These are phyloP conservation scores for Hormaphis cornu DNA, from an alignment of 1,140 invertebrate genomes.

Conservation along the genomic window DNA sequence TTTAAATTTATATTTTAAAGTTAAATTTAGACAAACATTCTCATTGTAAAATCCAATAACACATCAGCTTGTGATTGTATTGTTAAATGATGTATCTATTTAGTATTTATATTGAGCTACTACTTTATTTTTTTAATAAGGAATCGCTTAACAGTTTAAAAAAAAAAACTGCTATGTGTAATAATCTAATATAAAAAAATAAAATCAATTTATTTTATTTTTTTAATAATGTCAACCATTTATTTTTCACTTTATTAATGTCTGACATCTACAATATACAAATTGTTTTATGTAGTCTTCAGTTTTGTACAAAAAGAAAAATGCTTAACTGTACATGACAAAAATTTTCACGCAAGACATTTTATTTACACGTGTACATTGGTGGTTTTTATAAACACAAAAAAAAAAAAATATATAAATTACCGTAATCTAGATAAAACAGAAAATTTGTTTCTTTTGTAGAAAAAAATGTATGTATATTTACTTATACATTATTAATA, in stretches of 20 bases:
- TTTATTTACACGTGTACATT: conserved; percentile 26
- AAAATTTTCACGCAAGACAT: conserved; percentile 15
- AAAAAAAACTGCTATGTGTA: not conserved
- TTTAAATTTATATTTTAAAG: not conserved
- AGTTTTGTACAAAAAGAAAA: conserved; percentile 28
- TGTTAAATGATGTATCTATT: too few species aligned
- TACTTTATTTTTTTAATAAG: too few species aligned
- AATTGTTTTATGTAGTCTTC: conserved; percentile 32
- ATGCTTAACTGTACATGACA: conserved; percentile 24
- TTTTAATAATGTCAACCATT: conserved; percentile 28
- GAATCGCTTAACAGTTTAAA: too few species aligned
- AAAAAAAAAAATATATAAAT: conserved; percentile 4
- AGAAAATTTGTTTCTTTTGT: conserved; percentile 13
- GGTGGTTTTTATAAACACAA: conserved; percentile 13
- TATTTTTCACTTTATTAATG: conserved; percentile 24
- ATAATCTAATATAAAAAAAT: not conserved
- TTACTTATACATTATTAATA: not conserved
- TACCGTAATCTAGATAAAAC: conserved; percentile 22
- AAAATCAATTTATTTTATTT: not conserved
- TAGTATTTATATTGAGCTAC: too few species aligned
- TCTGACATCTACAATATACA: conserved; percentile 30
- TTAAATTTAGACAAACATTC: too few species aligned
- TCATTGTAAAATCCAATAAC: too few species aligned
- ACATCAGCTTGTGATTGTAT: too few species aligned
- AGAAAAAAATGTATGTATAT: conserved; percentile 18